Conservation (phyloP, 2,797 vertebrate species). For the Phoxinus dragarum region DNA sequence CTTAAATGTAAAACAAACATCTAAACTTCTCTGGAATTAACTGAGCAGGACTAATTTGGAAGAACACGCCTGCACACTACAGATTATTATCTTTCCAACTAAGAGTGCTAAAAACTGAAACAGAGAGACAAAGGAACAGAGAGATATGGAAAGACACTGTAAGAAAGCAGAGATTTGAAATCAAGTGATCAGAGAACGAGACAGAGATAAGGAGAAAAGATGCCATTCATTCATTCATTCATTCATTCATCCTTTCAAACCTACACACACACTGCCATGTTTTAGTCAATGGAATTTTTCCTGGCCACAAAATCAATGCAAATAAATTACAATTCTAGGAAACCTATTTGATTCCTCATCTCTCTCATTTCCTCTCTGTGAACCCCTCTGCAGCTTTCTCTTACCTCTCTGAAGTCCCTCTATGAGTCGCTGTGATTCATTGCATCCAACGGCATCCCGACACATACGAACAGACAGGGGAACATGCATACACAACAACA, state of each 20-base stretch:
- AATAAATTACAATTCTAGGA: slow-evolving; percentile 34
- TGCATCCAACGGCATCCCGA: slow-evolving; percentile 69
- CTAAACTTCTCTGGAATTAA: slow-evolving; percentile 27
- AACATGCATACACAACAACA: slow-evolving; percentile 66
- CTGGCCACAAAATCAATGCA: background rate
- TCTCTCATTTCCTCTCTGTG: slow-evolving; percentile 31
- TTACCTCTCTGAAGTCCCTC: slow-evolving; percentile 77
- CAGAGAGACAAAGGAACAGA: background rate
- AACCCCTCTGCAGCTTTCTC: slow-evolving; percentile 60
- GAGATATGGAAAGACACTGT: background rate
- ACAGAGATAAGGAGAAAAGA: background rate
- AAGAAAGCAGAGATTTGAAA: slow-evolving; percentile 7
- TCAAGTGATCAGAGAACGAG: background rate
- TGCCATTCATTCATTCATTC: slow-evolving; percentile 14
- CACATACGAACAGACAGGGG: slow-evolving; percentile 46
- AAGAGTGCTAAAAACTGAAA: slow-evolving; percentile 2
- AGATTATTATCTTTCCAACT: slow-evolving; percentile 19
- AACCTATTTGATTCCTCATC: slow-evolving; percentile 44
- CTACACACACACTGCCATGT: slow-evolving; percentile 22
- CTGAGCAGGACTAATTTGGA: background rate
- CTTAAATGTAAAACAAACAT: background rate
- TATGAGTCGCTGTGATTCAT: slow-evolving; percentile 75
- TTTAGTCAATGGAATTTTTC: slow-evolving; percentile 17
- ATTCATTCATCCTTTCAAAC: slow-evolving; percentile 29
- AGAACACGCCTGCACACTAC: background rate